Evolutionary conservation across 2,113 vertebrate genomes (phyloP).

Genomic region (Dissostichus mawsoni): DNA sequence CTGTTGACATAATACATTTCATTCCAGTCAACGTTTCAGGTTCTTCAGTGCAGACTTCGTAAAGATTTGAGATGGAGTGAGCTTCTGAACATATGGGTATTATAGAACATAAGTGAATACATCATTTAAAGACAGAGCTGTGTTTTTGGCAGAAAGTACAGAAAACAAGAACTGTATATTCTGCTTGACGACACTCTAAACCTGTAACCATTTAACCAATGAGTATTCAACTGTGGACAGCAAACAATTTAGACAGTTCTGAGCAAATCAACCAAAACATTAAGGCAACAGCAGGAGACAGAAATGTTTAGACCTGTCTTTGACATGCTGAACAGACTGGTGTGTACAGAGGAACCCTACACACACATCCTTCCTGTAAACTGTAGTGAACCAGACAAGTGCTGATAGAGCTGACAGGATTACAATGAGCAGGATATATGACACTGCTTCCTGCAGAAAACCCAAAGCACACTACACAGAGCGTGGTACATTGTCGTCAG

Average conservation of each 20-base stretch:
- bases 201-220: background rate
- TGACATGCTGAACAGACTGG: conserved; percentile 23
- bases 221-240: background rate
- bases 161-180: background rate
- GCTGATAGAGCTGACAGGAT: conserved; percentile 40
- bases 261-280: background rate
- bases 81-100: background rate
- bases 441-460: conserved; percentile 44
- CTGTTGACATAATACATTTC: no score
- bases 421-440: conserved; percentile 26
- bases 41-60: background rate
- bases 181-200: background rate
- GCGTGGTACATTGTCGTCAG: background rate
- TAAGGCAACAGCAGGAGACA: conserved; percentile 18
- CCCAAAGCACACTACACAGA: conserved; percentile 4
- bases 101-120: background rate
- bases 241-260: background rate
- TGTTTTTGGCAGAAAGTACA: background rate
- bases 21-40: no score
- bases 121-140: background rate
- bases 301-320: background rate
- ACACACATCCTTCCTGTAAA: conserved; percentile 30
- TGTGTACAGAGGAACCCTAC: background rate
- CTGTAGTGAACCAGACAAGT: conserved; percentile 19
- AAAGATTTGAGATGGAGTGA: background rate